Conservation (phyloP, 2,113 vertebrate species). For the Atherinomorus stipes region DNA sequence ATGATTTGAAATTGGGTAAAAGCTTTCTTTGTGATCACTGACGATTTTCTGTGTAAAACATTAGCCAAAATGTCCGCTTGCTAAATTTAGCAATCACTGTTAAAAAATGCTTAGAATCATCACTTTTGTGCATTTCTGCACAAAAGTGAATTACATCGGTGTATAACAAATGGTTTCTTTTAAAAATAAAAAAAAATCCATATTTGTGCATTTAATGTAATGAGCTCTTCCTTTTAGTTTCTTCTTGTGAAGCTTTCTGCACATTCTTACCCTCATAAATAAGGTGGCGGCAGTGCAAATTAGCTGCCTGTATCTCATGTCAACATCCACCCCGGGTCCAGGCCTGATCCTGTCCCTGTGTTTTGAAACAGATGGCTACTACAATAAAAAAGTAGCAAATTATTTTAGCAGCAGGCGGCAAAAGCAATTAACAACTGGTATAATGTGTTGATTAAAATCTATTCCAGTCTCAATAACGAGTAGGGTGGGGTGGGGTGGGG, state of each 20-base stretch:
- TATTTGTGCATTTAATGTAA: background rate
- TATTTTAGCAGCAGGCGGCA: constrained; percentile 84
- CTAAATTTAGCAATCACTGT: constrained; percentile 37
- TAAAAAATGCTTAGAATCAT: background rate
- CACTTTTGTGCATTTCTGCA: background rate
- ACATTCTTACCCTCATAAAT: constrained; percentile 62
- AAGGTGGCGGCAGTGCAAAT: constrained; percentile 76
- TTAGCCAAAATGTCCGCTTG: constrained; percentile 47
- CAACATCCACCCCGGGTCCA: constrained; percentile 77
- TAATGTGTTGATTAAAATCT: constrained; percentile 89
- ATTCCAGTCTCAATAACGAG: constrained; percentile 76
- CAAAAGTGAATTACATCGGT: background rate
- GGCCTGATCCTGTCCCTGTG: constrained; percentile 75
- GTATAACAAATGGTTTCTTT: background rate
- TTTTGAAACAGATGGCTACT: constrained; percentile 87
- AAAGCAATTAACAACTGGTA: constrained; percentile 88
- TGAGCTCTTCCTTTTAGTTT: background rate
- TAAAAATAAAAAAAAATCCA: background rate
- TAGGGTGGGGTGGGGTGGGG: background rate
- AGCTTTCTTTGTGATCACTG: constrained; percentile 50
- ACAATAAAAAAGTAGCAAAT: constrained; percentile 85
- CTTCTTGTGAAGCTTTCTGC: constrained; percentile 19
- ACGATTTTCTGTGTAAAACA: constrained; percentile 65
- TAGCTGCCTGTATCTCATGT: constrained; percentile 75
- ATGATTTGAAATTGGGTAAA: constrained; percentile 60